phyloP scores from a whole-genome alignment of 1,140 invertebrate species.

The Penaeus vannamei region DNA sequence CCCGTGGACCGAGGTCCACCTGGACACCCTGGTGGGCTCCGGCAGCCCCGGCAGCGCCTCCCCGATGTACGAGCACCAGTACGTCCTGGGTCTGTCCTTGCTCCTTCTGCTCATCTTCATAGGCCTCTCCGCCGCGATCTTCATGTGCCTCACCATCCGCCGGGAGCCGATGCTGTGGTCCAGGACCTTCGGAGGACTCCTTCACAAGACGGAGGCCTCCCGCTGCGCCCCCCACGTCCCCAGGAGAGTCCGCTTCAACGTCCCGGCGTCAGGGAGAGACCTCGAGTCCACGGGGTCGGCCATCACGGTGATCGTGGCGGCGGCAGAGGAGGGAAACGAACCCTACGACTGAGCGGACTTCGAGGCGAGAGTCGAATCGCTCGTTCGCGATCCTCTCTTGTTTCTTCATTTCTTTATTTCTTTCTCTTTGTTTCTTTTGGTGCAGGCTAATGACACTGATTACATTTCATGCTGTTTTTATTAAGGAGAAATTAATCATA shows the following conservation, averaged over 20 bases:
- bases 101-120: slow-evolving; percentile 20
- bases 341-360: not conserved
- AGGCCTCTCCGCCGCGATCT: slow-evolving; percentile 8
- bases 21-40: not conserved
- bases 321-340: not conserved
- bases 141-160: slow-evolving; percentile 41
- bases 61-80: slow-evolving; percentile 4
- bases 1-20: not conserved
- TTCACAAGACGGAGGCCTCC: not conserved
- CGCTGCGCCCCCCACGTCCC: not conserved
- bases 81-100: not conserved
- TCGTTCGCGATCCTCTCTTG: not conserved
- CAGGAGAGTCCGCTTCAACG: slow-evolving; percentile 31
- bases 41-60: not conserved
- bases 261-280: not conserved
- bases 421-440: no score
- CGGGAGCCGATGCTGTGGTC: slow-evolving; percentile 32
- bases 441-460: no score
- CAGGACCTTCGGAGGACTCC: slow-evolving; percentile 22
- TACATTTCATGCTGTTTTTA: no score
- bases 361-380: not conserved
- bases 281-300: slow-evolving; percentile 20
- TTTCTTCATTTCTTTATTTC: no score
- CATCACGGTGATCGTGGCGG: not conserved
- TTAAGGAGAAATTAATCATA: no score